Evolutionary conservation across 2,797 vertebrate species (phyloP).

Genomic region (Bovichtus variegatus): DNA sequence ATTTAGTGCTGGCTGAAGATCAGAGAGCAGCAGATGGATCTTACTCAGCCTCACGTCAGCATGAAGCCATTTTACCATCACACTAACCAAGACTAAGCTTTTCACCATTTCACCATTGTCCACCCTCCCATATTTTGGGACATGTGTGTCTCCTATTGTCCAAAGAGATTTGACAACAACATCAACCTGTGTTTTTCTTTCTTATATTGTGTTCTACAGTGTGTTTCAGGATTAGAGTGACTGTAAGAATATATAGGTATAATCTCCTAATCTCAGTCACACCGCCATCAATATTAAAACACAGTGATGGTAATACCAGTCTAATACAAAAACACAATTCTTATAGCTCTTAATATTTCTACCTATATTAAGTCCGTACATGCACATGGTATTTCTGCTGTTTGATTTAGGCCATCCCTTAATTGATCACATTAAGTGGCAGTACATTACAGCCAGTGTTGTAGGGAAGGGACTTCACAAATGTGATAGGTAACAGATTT

Average conservation of each 20-base stretch:
- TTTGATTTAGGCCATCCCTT: background rate
- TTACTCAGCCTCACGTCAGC: conserved; percentile 67
- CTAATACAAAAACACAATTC: background rate
- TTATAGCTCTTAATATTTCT: background rate
- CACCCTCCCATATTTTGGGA: conserved; percentile 15
- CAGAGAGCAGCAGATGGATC: conserved; percentile 72
- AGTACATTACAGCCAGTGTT: background rate
- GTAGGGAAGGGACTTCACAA: no score
- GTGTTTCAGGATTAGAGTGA: background rate
- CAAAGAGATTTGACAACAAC: background rate
- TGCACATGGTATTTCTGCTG: background rate
- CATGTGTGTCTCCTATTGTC: background rate
- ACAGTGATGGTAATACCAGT: background rate
- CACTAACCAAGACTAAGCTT: conserved; percentile 59
- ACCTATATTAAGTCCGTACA: background rate
- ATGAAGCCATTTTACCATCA: conserved; percentile 52
- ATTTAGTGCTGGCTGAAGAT: conserved; percentile 66
- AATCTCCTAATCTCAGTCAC: no score
- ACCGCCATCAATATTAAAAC: background rate
- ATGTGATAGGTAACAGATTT: no score
- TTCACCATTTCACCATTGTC: conserved; percentile 61
- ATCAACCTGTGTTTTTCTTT: background rate
- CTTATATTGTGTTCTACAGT: background rate
- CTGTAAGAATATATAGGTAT: background rate
- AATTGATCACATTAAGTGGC: background rate